Evolutionary conservation across 2,888 invertebrate genomes (phyloP), one percentile per base, ranked within the genome.

Genomic region (Perdita meconis): DNA sequence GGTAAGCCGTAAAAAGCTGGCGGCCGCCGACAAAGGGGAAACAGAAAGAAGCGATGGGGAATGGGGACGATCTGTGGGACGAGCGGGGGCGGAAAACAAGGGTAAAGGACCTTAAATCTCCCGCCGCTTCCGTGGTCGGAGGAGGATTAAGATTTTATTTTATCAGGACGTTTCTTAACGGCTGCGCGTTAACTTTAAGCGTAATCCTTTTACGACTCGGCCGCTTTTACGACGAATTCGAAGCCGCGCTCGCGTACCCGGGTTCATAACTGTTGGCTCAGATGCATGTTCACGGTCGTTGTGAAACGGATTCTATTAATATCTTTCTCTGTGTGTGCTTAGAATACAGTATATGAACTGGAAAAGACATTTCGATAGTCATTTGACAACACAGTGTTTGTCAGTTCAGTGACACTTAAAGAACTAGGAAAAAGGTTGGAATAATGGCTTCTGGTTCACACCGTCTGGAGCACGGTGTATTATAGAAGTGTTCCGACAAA

Each of bases 81-180:
- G 60, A 40, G 26, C 42, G 40, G 47, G 61, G 70, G 70, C 56
- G 72, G 78, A 80, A 78, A 73, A 78, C 77, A 79, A 60, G 78
- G 71, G 64, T 64, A 70, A 47, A 71, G 67, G 66, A 68, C 55
- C 86, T 86, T 88, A 89, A 89, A 89, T 88, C 88, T 86, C 74
- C 74, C 81, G 78, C 74, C 77, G 82, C 85, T 83, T 66, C 69
- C 85, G 51, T 42, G 73, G 69, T 36, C 38, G 50, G 69, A 56
- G 59, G 40, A 72, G 86, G 85, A 89, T 89, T 87, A 89, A 88
- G 86, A 87, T 89, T 88, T 89, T 88, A 89, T 89, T 89, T 89
- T 86, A 89, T 89, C 89, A 84, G 85, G 81, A 86, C 84, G 84
- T 86, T 84, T 86, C 83, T 78, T 82, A 83, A 82, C 80, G 82